Conservation (phyloP, 2,113 vertebrate genomes). For the Paraplagusia blochii region DNA sequence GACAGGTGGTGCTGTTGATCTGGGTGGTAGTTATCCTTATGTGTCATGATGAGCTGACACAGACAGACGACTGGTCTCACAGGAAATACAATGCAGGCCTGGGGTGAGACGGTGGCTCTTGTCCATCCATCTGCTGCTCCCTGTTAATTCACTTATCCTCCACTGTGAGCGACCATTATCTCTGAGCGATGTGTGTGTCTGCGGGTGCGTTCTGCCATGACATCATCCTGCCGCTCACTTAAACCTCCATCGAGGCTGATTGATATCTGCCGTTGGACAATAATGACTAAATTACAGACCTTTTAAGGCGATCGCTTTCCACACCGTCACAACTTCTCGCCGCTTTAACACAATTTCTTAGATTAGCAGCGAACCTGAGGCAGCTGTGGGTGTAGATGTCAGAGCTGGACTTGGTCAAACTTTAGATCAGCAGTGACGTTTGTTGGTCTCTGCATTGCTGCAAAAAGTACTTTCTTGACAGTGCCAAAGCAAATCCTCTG, state of each 20-base stretch:
- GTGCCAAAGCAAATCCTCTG: too few species aligned
- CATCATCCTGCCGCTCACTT: constrained; percentile 59
- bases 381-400: background rate
- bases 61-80: constrained; percentile 52
- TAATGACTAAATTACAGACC: constrained; percentile 54
- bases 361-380: constrained; percentile 19
- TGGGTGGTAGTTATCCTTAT: constrained; percentile 52
- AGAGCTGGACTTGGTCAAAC: too few species aligned
- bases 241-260: constrained; percentile 46
- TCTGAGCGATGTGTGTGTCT: constrained; percentile 49
- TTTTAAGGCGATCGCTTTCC: constrained; percentile 36
- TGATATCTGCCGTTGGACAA: constrained; percentile 45
- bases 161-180: constrained; percentile 62
- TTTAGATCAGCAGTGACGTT: too few species aligned
- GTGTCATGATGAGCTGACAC: constrained; percentile 47
- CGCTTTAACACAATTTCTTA: constrained; percentile 29
- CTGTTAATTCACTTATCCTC: constrained; percentile 59
- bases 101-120: constrained; percentile 14
- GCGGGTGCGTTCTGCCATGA: constrained; percentile 42
- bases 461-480: too few species aligned
- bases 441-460: too few species aligned
- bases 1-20: too few species aligned
- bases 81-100: constrained; percentile 47
- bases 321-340: constrained; percentile 21
- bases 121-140: constrained; percentile 43